Conservation (phyloP, 2,888 invertebrate genomes). For the Phortica okadai region DNA sequence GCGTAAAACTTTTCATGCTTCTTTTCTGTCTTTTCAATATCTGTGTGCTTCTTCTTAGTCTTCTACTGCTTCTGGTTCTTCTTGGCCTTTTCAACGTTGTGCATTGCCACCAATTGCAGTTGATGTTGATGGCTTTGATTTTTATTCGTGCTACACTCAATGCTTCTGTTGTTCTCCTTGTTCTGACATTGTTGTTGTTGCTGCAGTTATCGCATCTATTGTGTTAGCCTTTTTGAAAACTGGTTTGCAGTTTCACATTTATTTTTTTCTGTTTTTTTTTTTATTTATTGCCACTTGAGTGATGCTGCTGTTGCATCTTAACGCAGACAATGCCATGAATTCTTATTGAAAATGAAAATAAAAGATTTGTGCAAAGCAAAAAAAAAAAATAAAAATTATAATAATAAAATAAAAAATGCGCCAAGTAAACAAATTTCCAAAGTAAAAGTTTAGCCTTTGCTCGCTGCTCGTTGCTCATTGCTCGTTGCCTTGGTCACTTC, state of each 20-base stretch:
- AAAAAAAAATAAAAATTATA: background rate
- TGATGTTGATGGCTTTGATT: constrained; percentile 69
- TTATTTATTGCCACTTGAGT: constrained; percentile 51
- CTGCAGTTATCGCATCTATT: constrained; percentile 69
- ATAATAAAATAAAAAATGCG: background rate
- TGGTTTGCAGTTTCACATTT: constrained; percentile 67
- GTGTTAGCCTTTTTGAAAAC: constrained; percentile 59
- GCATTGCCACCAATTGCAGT: constrained; percentile 52
- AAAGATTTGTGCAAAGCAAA: background rate
- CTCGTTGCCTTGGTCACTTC: constrained; percentile 57
- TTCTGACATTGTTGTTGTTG: background rate
- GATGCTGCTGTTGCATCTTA: constrained; percentile 35
- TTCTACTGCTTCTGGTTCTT: background rate
- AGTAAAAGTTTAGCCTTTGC: constrained; percentile 29
- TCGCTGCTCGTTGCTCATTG: constrained; percentile 12
- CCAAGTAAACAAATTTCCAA: constrained; percentile 58
- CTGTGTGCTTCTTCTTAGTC: background rate
- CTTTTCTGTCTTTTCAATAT: constrained; percentile 29
- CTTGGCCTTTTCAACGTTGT: background rate
- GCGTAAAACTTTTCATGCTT: constrained; percentile 54
- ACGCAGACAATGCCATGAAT: constrained; percentile 36
- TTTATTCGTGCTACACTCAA: constrained; percentile 58
- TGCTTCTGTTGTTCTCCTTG: background rate
- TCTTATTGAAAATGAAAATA: background rate
- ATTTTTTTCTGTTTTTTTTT: constrained; percentile 40